Evolutionary conservation across 2,113 vertebrate genomes (phyloP).

Genomic region (Scomber scombrus): DNA sequence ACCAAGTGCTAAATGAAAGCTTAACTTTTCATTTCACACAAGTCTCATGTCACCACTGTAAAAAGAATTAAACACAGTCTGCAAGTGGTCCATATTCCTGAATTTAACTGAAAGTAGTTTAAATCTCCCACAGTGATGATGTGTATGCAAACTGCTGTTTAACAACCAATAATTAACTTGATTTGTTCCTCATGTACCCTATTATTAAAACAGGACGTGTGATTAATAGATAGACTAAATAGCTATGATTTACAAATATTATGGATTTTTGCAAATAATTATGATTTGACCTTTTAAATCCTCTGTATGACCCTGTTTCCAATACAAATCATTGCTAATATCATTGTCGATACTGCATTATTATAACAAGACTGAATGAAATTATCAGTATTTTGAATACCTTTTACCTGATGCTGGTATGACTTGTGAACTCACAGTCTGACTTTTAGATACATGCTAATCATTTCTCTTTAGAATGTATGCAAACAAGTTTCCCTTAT

Average conservation of each 20-base stretch:
- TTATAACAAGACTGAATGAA: not conserved
- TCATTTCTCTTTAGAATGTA: not conserved
- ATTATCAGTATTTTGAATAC: not conserved
- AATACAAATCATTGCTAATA: conserved; percentile 3
- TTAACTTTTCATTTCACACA: conserved; percentile 19
- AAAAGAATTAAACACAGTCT: conserved; percentile 11
- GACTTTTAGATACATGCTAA: conserved; percentile 13
- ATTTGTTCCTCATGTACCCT: conserved; percentile 19
- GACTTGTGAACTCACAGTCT: not conserved
- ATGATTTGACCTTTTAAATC: conserved; percentile 14
- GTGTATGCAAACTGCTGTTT: not conserved
- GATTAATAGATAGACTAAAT: conserved; percentile 1
- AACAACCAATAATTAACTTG: conserved; percentile 12
- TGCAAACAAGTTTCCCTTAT: not conserved
- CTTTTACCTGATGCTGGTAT: not conserved
- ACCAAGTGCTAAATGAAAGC: conserved; percentile 30
- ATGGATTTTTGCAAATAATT: conserved; percentile 18
- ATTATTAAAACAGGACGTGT: conserved; percentile 13
- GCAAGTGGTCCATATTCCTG: not conserved
- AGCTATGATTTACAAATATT: conserved; percentile 16
- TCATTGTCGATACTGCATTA: conserved; percentile 11
- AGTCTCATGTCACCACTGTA: conserved; percentile 11
- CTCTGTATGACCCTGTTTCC: not conserved
- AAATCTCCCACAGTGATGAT: conserved; percentile 33
- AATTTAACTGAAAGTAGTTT: conserved; percentile 13